Base-by-base conservation (phyloP, 2,797 vertebrate genomes). In the Halcyon chelicuti region DNA sequence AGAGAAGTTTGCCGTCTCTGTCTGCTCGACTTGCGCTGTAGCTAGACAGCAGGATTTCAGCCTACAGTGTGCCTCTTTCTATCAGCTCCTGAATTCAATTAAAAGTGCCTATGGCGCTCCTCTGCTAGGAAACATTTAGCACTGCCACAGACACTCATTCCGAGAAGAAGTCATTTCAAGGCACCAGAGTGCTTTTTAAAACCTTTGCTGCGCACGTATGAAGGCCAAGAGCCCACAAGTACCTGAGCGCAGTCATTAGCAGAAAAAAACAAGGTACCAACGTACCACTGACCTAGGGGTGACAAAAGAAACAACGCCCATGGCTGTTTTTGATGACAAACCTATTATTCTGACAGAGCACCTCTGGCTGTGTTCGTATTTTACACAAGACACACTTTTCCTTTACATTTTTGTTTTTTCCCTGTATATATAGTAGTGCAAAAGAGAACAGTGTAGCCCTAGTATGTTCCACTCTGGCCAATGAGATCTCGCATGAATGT, bases 81-180 rank as follows among this genome's bases (percentile, higher is more conserved):
- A 91, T 93, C 78, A 90, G 92, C 78, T 77, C 52, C 80, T 74
- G 86, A 90, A 93, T 93, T 87, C 60, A 80, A 93, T 87, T 89
- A 76, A 86, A 96, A 88, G 71, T 88, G 92, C 92, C 86, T 51
- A 67, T 90, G 92, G 87, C 94, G 55, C 63, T 95, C 76, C 58
- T 92, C 81, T 96, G 86, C 91, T 96, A 96, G 95, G 94, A 94
- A 96, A 85, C 86, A 44, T 85, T 90, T 86, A 85, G 92, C 79
- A 65, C 92, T 93, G 95, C 47, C 57, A 54, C 75, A 92, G 91
- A 88, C 66, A 70, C 75, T 94, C 85, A 42, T 94, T 96, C 91
- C 80, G 62, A 91, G 93, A 77, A 89, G 66, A 55, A 91, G 77
- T 57, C 68, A 78, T 90, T 95, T 88, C 65, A 80, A 96, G 81